These are phyloP conservation scores for Camelus dromedarius DNA, from an alignment of 2,113 vertebrate genomes.

Conservation along the genomic window DNA sequence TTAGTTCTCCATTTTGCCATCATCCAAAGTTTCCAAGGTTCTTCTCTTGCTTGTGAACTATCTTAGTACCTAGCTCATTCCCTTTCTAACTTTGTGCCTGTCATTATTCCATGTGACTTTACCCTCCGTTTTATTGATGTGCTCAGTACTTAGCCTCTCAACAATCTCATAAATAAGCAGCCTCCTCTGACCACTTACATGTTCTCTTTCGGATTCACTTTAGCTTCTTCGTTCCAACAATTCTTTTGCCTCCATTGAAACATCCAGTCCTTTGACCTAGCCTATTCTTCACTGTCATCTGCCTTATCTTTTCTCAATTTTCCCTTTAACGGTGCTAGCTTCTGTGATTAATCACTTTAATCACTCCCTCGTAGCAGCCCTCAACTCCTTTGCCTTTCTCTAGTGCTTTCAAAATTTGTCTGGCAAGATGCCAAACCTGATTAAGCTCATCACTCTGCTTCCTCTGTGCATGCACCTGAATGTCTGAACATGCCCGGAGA, in stretches of 20 bases:
- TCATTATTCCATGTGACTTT: not conserved
- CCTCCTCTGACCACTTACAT: not conserved
- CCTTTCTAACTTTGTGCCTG: not conserved
- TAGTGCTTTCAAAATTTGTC: constrained; percentile 41
- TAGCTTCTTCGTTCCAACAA: constrained; percentile 32
- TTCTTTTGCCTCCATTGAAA: constrained; percentile 33
- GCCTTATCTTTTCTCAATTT: constrained; percentile 59
- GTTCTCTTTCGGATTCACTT: not conserved
- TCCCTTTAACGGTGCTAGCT: not conserved
- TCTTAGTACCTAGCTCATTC: not conserved
- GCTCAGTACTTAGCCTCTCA: not conserved
- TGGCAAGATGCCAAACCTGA: constrained; percentile 45
- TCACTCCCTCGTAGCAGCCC: constrained; percentile 17
- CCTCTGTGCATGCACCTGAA: not conserved
- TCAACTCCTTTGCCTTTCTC: constrained; percentile 25
- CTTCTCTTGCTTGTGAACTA: not conserved
- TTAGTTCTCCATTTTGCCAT: not conserved
- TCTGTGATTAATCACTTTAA: constrained; percentile 63
- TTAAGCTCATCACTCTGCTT: constrained; percentile 61
- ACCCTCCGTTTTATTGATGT: constrained; percentile 34
- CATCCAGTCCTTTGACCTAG: constrained; percentile 39
- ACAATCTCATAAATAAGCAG: not conserved
- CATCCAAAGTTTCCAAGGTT: not conserved
- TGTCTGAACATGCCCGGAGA: not conserved
- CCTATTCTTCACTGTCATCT: constrained; percentile 67